Base-by-base conservation (phyloP, 2,797 vertebrate genomes). In the Aplochiton taeniatus region DNA sequence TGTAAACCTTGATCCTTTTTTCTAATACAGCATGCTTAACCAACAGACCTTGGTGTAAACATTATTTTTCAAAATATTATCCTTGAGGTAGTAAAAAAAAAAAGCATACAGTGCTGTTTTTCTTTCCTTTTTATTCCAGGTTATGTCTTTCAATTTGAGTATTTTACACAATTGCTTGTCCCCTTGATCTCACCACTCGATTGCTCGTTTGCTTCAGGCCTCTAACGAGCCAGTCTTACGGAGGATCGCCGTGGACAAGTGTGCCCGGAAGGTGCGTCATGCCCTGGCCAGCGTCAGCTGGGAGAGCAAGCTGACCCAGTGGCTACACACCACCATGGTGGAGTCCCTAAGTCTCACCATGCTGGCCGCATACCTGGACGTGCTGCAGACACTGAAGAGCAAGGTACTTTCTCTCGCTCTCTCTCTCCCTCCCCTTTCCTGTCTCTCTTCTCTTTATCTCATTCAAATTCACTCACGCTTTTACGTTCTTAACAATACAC, bases 381-480 rank as follows among this genome's bases (percentile, higher is more conserved):
- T 98, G 45, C 85, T 99, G 87, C 98, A 99, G 85, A 99, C 98
- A 0, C 94, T 99, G 11, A 98, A 98, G 83, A 97, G 96, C 91
- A 99, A 99, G 94, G 98, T 98, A 86, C 82, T 47, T 0, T 17
- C 18, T 7, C 5, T 49, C 41, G 1, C 20, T 14, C 56, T 43
- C 13, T 10, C 18, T 0, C 49, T 7, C 13, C 8, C 16, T 4
- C 0, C 14, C 50, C 12, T 31, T 62, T 13, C 19, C 7, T 13
- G 11, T 47, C 11, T 59, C 1, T 20, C 18, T 48, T 47, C 17
- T 13, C 16, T 54, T 10, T 54, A 19, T 54, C 10, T 18, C 11
- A 31, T 54, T 31, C 17, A 20, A 7, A 17, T 47, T 4, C 43
- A 9, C 46, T 47, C 2, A 12, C 12, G 12, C 46, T 12, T 31